Evolutionary conservation across 2,888 invertebrate genomes (phyloP), one percentile per base, ranked within the genome.

Genomic region (Calliphora vomitoria): DNA sequence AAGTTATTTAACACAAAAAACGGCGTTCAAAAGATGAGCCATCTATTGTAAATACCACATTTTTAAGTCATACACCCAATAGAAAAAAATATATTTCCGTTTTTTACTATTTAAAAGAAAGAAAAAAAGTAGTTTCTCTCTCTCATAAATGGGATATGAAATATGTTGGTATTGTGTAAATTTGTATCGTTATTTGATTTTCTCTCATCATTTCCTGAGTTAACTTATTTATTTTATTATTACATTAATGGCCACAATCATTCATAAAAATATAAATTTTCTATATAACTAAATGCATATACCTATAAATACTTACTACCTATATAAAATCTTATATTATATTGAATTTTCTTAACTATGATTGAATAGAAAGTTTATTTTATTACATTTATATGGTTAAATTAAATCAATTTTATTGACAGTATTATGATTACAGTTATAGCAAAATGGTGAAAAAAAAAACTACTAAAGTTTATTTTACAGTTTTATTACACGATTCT

Each of bases 341-440:
- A 74, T 60, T 74, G 25, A 79, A 74, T 79, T 84, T 66, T 35
- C 50, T 58, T 55, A 66, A 72, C 15, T 58, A 50, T 74, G 72
- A 79, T 60, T 84, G 71, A 83, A 83, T 47, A 55, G 35, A 47
- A 66, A 76, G 62, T 76, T 31, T 18, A 64, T 76, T 69, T 69
- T 62, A 69, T 60, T 81, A 18, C 5, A 53, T 53, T 35, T 0
- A 18, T 18, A 66, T 20, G 1, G 55, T 20, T 20, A 55, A 55
- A 55, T 55, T 55, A 55, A 55, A 55, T 55, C 55, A 20, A 20
- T 55, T 20, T 55, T 20, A 60, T 60, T 35, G 60, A 13, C 15
- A 15, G 60, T 35, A 60, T 3, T 15, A 31, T 60, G 15, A 60
- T 11, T 15, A 35, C 0, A 10, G 11, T 58, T 58, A 25, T n/a